phyloP scores from a whole-genome alignment of 2,888 invertebrate genomes.

The Drosophila nr. perissopoda region DNA sequence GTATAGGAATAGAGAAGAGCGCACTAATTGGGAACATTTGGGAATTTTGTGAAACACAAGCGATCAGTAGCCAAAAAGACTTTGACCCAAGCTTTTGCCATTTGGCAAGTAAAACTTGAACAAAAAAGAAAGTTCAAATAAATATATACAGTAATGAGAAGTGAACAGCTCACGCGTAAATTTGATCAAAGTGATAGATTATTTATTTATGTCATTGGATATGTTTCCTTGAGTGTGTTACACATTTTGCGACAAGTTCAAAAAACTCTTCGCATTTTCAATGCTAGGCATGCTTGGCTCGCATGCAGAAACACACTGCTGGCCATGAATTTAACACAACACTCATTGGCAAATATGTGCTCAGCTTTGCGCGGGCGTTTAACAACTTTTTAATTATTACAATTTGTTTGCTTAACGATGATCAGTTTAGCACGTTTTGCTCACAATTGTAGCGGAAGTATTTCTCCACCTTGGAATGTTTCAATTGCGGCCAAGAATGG shows the following conservation, averaged over 20 bases:
- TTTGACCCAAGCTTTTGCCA: slow-evolving; percentile 2
- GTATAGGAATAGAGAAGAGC: background rate
- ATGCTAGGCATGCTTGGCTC: background rate
- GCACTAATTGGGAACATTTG: background rate
- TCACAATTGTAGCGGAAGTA: background rate
- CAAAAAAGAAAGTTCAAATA: slow-evolving; percentile 1
- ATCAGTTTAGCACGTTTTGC: too few relatives aligned
- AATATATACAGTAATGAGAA: background rate
- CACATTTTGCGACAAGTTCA: background rate
- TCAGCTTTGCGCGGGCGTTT: slow-evolving; percentile 1
- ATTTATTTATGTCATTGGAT: background rate
- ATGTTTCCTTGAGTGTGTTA: background rate
- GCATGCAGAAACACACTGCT: slow-evolving; percentile 2
- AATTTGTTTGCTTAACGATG: background rate
- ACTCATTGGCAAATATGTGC: too few relatives aligned
- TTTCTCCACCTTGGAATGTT: background rate
- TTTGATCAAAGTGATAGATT: too few relatives aligned
- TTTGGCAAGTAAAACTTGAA: background rate
- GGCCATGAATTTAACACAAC: background rate
- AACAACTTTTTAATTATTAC: background rate
- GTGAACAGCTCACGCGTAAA: too few relatives aligned
- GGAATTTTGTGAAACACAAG: slow-evolving; percentile 12
- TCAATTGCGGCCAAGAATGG: background rate
- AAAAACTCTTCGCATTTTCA: background rate
- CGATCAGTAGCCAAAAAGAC: slow-evolving; percentile 18